A percentile compares a stretch with the other conserved stretches of the same genome.
These are phyloP conservation scores for Pseudopipra pipra DNA, from an alignment of 2,113 vertebrate species.

Conservation along the genomic window DNA sequence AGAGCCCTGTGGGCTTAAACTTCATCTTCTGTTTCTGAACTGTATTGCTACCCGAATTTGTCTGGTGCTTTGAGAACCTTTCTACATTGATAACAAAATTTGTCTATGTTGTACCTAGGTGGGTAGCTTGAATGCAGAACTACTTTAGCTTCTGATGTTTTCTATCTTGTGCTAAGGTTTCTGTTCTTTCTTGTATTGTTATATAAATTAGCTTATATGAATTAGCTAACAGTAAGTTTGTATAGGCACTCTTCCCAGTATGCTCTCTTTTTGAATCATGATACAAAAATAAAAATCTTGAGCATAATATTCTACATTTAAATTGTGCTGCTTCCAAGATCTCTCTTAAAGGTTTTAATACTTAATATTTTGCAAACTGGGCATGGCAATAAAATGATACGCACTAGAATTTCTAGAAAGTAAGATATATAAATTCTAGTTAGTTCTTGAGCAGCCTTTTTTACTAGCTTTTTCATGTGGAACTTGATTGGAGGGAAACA, in stretches of 20 bases:
- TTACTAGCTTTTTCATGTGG: background rate
- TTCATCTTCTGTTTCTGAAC: background rate
- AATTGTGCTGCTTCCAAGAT: background rate
- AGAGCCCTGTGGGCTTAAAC: background rate
- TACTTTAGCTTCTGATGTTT: background rate
- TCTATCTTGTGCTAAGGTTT: background rate
- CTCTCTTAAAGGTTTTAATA: background rate
- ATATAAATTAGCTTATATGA: background rate
- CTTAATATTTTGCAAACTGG: background rate
- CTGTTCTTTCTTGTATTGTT: background rate
- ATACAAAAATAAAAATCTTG: background rate
- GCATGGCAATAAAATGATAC: background rate
- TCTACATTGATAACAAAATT: background rate
- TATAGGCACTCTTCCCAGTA: background rate
- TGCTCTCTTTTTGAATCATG: background rate
- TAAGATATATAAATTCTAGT: background rate
- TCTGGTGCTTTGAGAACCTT: background rate
- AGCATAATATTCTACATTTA: background rate
- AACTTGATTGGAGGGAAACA: background rate
- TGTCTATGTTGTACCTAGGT: background rate
- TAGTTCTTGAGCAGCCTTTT: background rate
- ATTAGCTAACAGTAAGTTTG: background rate
- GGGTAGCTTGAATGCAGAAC: background rate
- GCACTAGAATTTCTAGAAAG: background rate
- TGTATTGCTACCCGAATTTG: background rate